Percentiles rank a stretch among this genome's conserved stretches.
These are phyloP conservation scores for Agrilus cyanescens DNA, from an alignment of 2,888 invertebrate genomes.

Conservation along the genomic window DNA sequence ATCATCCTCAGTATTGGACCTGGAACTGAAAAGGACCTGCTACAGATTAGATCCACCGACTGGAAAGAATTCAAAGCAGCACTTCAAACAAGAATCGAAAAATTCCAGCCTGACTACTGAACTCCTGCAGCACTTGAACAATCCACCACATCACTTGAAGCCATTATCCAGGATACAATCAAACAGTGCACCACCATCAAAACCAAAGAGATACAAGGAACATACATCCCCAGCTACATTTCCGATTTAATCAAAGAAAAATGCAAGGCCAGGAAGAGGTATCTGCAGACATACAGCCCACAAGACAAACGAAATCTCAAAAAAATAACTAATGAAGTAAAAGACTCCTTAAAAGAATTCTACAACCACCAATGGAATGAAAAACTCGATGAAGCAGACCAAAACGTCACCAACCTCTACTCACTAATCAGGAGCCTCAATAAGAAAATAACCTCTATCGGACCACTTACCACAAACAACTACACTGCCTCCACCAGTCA, in stretches of 20 bases:
- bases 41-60: too few relatives aligned
- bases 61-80: background rate
- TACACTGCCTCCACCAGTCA: background rate
- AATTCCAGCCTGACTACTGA: too few relatives aligned
- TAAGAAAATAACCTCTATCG: background rate
- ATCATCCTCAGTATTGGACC: too few relatives aligned
- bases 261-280: slow-evolving; percentile 2
- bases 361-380: slow-evolving; percentile 4
- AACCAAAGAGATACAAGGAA: too few relatives aligned
- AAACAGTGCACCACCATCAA: too few relatives aligned
- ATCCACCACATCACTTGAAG: background rate
- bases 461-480: background rate
- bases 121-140: too few relatives aligned
- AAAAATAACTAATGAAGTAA: slow-evolving; percentile 1
- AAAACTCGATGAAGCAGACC: background rate
- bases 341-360: background rate
- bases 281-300: slow-evolving; percentile 1
- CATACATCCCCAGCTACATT: background rate
- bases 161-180: too few relatives aligned
- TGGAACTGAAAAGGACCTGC: too few relatives aligned
- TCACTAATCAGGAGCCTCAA: background rate
- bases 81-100: too few relatives aligned
- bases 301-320: slow-evolving; percentile 4
- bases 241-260: background rate
- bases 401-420: slow-evolving; percentile 2